Conservation (phyloP, 2,113 vertebrate species). For the Sebastes fasciatus region DNA sequence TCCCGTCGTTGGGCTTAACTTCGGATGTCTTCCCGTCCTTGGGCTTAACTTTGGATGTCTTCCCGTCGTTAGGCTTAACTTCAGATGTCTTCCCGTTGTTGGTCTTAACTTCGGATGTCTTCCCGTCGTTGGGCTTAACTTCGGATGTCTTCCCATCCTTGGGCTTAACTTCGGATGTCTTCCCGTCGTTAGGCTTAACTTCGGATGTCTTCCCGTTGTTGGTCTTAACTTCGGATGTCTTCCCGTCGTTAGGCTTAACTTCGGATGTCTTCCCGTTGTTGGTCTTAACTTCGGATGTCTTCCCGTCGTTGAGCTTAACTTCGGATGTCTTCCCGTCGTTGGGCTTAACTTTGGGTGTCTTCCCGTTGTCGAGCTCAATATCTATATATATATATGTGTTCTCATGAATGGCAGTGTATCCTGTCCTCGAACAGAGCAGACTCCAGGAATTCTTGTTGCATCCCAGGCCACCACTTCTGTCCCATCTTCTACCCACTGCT, state of each 20-base stretch:
- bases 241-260: not conserved
- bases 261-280: not conserved
- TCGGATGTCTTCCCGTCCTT: not conserved
- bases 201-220: not conserved
- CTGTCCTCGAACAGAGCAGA: fast-evolving
- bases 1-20: not conserved
- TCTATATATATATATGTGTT: fast-evolving
- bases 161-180: not conserved
- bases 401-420: not conserved
- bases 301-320: not conserved
- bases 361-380: fast-evolving
- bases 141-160: not conserved
- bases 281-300: too few relatives aligned
- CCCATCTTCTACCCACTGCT: constrained; percentile 11
- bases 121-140: not conserved
- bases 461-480: constrained; percentile 11
- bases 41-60: not conserved
- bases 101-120: too few relatives aligned
- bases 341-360: not conserved
- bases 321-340: not conserved
- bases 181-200: too few relatives aligned
- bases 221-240: not conserved
- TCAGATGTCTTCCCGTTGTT: not conserved
- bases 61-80: not conserved
- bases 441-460: constrained; percentile 54